Evolutionary conservation across 2,888 invertebrate species (phyloP).

Genomic region (Athetis lepigone): DNA sequence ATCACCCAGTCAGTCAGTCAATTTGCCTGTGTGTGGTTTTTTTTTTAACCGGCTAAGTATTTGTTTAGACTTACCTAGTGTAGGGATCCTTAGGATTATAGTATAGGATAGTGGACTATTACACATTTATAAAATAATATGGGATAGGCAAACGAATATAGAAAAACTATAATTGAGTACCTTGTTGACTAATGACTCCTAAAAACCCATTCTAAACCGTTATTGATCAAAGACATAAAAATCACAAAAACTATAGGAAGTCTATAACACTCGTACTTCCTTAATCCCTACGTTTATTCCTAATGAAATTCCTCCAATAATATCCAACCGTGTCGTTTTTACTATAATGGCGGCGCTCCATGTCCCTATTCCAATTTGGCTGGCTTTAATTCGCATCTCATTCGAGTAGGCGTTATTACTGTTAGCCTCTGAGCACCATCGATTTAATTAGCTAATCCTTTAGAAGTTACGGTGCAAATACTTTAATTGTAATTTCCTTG

Average conservation of each 20-base stretch:
- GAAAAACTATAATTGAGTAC: too few species aligned
- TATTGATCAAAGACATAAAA: background rate
- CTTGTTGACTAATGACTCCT: too few species aligned
- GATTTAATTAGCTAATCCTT: conserved; percentile 64
- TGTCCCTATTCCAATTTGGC: conserved; percentile 55
- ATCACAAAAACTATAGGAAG: conserved; percentile 9
- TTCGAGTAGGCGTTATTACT: conserved; percentile 59
- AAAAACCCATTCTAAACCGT: background rate
- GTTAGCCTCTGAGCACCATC: conserved; percentile 58
- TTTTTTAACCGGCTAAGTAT: too few species aligned
- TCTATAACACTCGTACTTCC: conserved; percentile 17
- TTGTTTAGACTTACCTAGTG: too few species aligned
- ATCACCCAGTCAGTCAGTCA: too few species aligned
- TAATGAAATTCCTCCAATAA: conserved; percentile 54
- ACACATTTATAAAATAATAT: too few species aligned
- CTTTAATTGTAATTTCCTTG: conserved; percentile 53
- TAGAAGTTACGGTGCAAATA: conserved; percentile 55
- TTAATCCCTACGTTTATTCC: conserved; percentile 28
- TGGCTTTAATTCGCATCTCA: conserved; percentile 55
- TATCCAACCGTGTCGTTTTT: conserved; percentile 50
- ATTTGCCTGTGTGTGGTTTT: too few species aligned
- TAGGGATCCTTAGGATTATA: too few species aligned
- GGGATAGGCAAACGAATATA: too few species aligned
- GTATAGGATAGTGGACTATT: too few species aligned
- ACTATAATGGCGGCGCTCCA: conserved; percentile 45